Evolutionary conservation across 2,888 invertebrate species (phyloP).

Genomic region (Allolobophora icterica): DNA sequence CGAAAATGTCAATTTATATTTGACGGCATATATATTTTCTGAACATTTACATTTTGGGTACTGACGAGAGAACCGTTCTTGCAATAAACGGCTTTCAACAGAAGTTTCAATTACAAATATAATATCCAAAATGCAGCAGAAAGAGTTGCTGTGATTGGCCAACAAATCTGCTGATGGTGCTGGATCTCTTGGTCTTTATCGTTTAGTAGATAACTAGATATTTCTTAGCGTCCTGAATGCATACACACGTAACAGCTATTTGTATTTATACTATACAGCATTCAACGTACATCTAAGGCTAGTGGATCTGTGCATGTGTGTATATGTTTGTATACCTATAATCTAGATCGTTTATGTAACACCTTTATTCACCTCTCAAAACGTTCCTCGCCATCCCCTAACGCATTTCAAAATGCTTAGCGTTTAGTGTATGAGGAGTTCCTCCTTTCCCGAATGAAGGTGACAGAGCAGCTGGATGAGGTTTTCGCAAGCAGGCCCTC

Average conservation of each 20-base stretch:
- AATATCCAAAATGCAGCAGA: not conserved
- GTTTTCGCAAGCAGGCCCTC: too few relatives aligned
- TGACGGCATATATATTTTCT: not conserved
- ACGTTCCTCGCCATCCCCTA: not conserved
- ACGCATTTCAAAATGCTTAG: not conserved
- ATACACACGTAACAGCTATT: not conserved
- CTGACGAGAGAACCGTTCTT: not conserved
- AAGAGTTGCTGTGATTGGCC: not conserved
- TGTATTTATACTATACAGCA: not conserved
- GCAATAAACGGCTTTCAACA: conserved; percentile 9
- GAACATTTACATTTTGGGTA: not conserved
- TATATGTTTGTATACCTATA: too few relatives aligned
- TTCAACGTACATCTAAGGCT: not conserved
- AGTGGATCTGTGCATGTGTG: not conserved
- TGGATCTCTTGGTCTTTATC: not conserved
- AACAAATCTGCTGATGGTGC: not conserved
- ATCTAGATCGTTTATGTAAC: not conserved
- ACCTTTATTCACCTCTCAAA: not conserved
- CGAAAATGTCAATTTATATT: not conserved
- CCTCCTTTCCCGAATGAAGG: too few relatives aligned
- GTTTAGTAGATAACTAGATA: not conserved
- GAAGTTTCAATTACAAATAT: not conserved
- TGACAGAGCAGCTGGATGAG: too few relatives aligned
- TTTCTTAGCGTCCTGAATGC: not conserved
- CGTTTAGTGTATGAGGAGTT: too few relatives aligned